Evolutionary conservation across 2,113 vertebrate genomes (phyloP).

Genomic region (Thamnaconus septentrionalis): DNA sequence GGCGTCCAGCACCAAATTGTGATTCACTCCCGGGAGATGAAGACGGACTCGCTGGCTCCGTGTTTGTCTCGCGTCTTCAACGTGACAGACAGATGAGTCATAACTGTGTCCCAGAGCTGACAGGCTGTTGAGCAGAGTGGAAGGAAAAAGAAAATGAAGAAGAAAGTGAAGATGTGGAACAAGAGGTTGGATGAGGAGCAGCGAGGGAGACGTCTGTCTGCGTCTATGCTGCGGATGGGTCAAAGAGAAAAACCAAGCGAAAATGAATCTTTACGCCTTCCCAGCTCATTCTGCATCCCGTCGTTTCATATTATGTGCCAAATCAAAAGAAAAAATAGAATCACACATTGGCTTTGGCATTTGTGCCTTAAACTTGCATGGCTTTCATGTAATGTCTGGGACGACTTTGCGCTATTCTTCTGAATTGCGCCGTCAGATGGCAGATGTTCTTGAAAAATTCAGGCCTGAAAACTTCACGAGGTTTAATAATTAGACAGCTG

Average conservation of each 20-base stretch:
- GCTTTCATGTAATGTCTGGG: too few relatives aligned
- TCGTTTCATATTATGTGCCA: too few relatives aligned
- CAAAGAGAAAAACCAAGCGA: constrained; percentile 37
- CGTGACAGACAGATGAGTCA: constrained; percentile 75
- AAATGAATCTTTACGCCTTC: constrained; percentile 32
- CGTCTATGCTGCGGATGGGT: constrained; percentile 10
- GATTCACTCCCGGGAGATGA: constrained; percentile 54
- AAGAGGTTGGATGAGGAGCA: constrained; percentile 49
- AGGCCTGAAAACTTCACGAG: too few relatives aligned
- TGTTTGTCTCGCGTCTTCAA: constrained; percentile 60
- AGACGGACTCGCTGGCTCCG: constrained; percentile 57
- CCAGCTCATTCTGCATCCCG: background rate
- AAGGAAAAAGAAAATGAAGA: background rate
- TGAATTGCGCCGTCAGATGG: too few relatives aligned
- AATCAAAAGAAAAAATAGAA: too few relatives aligned
- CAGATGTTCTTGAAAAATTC: too few relatives aligned
- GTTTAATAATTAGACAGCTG: too few relatives aligned
- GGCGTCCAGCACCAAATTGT: constrained; percentile 49
- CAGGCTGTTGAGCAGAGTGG: constrained; percentile 49
- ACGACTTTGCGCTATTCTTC: too few relatives aligned
- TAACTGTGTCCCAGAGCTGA: constrained; percentile 51
- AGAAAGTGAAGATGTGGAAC: constrained; percentile 46
- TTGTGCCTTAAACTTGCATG: too few relatives aligned
- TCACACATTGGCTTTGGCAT: too few relatives aligned
- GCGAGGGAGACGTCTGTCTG: constrained; percentile 17